Evolutionary conservation across 2,113 vertebrate species (phyloP).

Genomic region (Pholis gunnellus): DNA sequence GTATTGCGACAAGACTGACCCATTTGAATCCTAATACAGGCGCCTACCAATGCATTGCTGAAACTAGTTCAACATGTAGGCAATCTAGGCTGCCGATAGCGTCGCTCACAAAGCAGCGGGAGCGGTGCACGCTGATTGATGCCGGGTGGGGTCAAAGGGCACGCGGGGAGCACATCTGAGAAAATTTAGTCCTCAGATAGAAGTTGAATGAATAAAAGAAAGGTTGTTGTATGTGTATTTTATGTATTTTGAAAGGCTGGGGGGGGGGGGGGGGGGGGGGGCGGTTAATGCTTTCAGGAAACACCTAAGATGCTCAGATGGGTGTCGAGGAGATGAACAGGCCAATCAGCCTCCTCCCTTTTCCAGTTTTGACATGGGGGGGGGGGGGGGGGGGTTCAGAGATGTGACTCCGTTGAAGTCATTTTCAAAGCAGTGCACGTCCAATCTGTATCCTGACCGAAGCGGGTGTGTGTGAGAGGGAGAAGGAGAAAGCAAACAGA

Average conservation of each 20-base stretch:
- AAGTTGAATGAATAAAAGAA: background rate
- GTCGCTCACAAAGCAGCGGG: background rate
- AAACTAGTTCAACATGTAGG: slow-evolving; percentile 71
- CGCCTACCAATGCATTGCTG: slow-evolving; percentile 55
- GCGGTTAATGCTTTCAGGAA: slow-evolving; percentile 25
- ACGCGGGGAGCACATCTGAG: background rate
- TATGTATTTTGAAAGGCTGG: background rate
- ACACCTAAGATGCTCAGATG: slow-evolving; percentile 14
- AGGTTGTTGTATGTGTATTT: background rate
- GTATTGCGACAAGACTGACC: slow-evolving; percentile 84
- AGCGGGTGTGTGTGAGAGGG: slow-evolving; percentile 35
- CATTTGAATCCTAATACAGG: slow-evolving; percentile 78
- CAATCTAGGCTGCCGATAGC: slow-evolving; percentile 13
- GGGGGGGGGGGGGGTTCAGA: background rate
- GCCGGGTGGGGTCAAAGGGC: slow-evolving; percentile 43
- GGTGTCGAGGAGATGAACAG: slow-evolving; percentile 3
- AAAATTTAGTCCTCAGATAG: background rate
- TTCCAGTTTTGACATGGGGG: slow-evolving; percentile 1
- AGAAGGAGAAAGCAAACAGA: slow-evolving; percentile 24
- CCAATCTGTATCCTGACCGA: slow-evolving; percentile 45
- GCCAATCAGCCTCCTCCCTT: background rate
- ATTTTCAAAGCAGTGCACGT: slow-evolving; percentile 59
- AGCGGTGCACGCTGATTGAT: background rate
- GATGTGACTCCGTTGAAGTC: slow-evolving; percentile 47
- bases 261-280: too few species aligned